These are phyloP conservation scores for Ferrisia virgata DNA, from an alignment of 2,888 invertebrate species.

Conservation along the genomic window DNA sequence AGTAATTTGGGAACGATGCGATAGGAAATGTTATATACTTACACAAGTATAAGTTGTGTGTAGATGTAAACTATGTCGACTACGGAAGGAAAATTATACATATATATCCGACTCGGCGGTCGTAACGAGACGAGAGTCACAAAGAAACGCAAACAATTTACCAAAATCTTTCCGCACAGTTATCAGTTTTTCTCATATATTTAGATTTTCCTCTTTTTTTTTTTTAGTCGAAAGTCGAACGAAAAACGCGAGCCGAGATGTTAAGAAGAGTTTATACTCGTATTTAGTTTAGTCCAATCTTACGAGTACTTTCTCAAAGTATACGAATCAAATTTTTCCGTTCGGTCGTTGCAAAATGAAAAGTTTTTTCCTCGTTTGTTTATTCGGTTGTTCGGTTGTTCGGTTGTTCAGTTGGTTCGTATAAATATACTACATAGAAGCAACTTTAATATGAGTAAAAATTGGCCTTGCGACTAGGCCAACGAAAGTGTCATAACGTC, in stretches of 20 bases:
- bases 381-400: no score
- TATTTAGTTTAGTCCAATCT: not conserved
- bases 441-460: not conserved
- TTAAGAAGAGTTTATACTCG: not conserved
- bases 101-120: no score
- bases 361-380: not conserved
- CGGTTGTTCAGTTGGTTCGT: no score
- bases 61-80: not conserved
- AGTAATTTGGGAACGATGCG: not conserved
- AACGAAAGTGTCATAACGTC: constrained; percentile 3
- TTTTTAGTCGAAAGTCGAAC: not conserved
- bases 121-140: not conserved
- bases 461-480: not conserved
- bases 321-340: not conserved
- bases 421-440: not conserved
- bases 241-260: not conserved
- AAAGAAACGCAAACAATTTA: not conserved
- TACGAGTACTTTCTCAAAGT: not conserved
- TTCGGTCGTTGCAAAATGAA: not conserved
- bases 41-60: not conserved
- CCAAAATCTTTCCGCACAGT: not conserved
- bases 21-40: not conserved
- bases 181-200: not conserved
- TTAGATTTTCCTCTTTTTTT: not conserved
- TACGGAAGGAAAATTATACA: not conserved